Evolutionary conservation across 2,113 vertebrate genomes (phyloP), one percentile per base, ranked within the genome.

Genomic region (Plectropomus leopardus): DNA sequence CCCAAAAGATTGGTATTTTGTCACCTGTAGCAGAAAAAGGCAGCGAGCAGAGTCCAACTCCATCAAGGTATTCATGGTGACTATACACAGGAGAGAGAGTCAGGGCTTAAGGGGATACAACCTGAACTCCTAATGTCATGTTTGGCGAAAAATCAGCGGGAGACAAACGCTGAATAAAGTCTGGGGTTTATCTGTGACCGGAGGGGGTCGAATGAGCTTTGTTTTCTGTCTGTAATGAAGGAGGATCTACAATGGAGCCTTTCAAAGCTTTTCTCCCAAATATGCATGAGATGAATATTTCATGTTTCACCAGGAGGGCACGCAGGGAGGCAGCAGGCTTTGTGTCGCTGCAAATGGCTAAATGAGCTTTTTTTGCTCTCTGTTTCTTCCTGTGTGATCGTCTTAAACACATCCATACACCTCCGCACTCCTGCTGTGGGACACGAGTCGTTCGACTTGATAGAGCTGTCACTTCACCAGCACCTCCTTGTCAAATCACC

Each of bases 211-310:
- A 21, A 68, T 45, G 28, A 57, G 50, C 45, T 70, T 74, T 87
- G 70, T 89, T 81, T 82, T 68, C 21, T 7, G 5, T 26, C 72
- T 42, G 68, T 77, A 86, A 80, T 81, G 73, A 86, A 47, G 32
- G 47, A 66, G 65, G 81, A 75, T 78, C 54, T n/a, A 36, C 51
- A 76, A 55, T 19, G 32, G 60, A 68, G 55, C 63, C 84, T 59
- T 76, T 76, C 71, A 67, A 73, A 66, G 42, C 47, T 64, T 70
- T 61, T 47, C 36, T 44, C 55, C 55, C 3, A 74, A 81, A 78
- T 83, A 90, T 84, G 78, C 81, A 53, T 78, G 79, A 81, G 64
- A 89, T 90, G 78, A 88, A 89, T 92, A 86, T 90, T 83, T 88
- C 74, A 89, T 88, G 66, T 72, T 64, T 15, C 68, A 21, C 54